These are phyloP conservation scores for Fopius arisanus DNA, from an alignment of 1,140 invertebrate genomes.

Conservation along the genomic window DNA sequence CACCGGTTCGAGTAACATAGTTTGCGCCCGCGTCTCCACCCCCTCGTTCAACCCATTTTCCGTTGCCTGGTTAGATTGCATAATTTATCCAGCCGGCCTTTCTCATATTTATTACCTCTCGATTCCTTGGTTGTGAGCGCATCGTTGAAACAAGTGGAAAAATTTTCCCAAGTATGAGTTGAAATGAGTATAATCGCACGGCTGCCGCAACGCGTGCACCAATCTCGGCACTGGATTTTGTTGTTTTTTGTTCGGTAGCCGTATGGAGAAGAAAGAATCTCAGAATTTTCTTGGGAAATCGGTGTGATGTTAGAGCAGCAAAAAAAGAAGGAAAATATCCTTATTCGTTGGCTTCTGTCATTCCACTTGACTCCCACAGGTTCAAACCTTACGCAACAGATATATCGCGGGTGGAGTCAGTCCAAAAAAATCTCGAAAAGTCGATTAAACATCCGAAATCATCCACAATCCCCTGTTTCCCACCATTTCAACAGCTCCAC, in stretches of 20 bases:
- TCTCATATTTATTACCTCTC: slow-evolving; percentile 27
- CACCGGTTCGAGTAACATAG: slow-evolving; percentile 19
- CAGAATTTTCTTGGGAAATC: slow-evolving; percentile 1
- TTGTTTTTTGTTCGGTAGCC: neutral
- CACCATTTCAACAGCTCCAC: neutral
- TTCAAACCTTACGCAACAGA: neutral
- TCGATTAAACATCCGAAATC: neutral
- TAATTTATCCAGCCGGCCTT: slow-evolving; percentile 29
- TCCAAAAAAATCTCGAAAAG: neutral
- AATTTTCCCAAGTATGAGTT: slow-evolving; percentile 11
- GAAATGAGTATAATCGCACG: slow-evolving; percentile 12
- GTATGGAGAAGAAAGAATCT: slow-evolving; percentile 4
- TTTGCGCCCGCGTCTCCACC: neutral
- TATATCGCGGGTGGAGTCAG: neutral
- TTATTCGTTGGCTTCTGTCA: neutral
- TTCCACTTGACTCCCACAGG: neutral
- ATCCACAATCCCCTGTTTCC: neutral
- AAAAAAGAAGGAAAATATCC: neutral
- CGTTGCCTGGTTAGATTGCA: slow-evolving; percentile 23
- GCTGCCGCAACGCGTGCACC: neutral
- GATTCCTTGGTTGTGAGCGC: neutral
- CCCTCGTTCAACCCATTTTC: slow-evolving; percentile 5
- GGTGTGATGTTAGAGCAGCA: neutral
- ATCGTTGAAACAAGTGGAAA: slow-evolving; percentile 11
- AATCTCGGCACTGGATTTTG: neutral